Evolutionary conservation across 2,113 vertebrate genomes (phyloP), one percentile per base, ranked within the genome.

Genomic region (Chrysemys picta): DNA sequence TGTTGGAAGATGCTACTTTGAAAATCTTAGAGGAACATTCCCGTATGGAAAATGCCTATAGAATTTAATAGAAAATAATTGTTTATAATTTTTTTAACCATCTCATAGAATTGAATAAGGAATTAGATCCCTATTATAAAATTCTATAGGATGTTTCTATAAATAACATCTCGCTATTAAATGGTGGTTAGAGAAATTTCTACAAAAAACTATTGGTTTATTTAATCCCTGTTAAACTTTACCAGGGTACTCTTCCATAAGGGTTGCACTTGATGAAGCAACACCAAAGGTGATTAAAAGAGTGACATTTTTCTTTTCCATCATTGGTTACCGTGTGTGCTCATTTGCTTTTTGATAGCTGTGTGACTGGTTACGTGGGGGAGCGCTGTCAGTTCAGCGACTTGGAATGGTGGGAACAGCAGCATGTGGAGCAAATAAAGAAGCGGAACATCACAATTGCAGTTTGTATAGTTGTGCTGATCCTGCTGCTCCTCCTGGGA

Each of bases 361-460:
- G 99, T 82, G 92, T 98, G 2, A 81, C 96, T 0, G 99, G 99
- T 62, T 99, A 98, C 16, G 93, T 99, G 1, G 99, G 99, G 1
- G 99, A 99, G 90, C 98, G 99, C 6, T 99, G 99, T 95, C 99
- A 99, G 97, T 99, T 99, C 98, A 99, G 98, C 5, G 99, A 99
- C 90, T 93, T 99, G 96, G 98, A 98, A 75, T 99, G 99, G 99
- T 99, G 99, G 99, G 99, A 99, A 8, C 98, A 99, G 90, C 99
- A 98, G 84, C 98, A 97, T 0, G 89, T 98, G 0, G 97, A 98
- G 90, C 92, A 96, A 5, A 96, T 98, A 75, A 99, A 98, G 98
- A 98, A 95, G 79, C 96, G 95, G 78, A 98, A 97, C 24, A 35
- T 99, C 83, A 95, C 98, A 16, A 98, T 98, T 5, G 95, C 96